phyloP scores from a whole-genome alignment of 2,113 vertebrate genomes.

The Forbesichthys papilliferus region DNA sequence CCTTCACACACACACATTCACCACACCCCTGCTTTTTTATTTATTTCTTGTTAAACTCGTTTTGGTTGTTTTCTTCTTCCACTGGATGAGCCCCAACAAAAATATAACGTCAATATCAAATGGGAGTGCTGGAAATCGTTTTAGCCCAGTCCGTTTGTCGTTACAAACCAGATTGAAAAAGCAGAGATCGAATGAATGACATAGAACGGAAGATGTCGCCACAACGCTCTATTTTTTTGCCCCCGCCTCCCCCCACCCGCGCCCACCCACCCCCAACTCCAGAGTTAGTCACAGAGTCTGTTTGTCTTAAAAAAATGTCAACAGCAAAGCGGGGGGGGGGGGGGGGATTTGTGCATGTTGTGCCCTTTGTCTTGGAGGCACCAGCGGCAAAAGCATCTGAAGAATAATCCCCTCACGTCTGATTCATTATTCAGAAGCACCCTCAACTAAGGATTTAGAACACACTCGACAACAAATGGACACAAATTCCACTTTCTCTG shows the following conservation, averaged over 20 bases:
- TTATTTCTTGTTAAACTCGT: no score
- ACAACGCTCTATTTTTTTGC: slow-evolving; percentile 47
- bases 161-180: slow-evolving; percentile 32
- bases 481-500: slow-evolving; percentile 24
- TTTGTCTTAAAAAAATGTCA: slow-evolving; percentile 63
- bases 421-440: slow-evolving; percentile 52
- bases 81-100: no score
- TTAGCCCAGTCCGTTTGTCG: slow-evolving; percentile 40
- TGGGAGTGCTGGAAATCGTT: background rate
- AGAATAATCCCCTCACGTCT: slow-evolving; percentile 43
- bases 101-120: no score
- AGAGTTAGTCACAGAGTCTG: slow-evolving; percentile 26
- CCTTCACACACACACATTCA: no score
- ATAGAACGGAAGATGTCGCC: slow-evolving; percentile 11
- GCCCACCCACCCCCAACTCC: no score
- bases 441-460: slow-evolving; percentile 33
- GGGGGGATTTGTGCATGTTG: slow-evolving; percentile 43
- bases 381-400: slow-evolving; percentile 35
- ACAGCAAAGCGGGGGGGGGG: slow-evolving; percentile 20
- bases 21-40: no score
- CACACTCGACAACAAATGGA: slow-evolving; percentile 33
- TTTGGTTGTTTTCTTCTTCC: no score
- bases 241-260: no score
- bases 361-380: slow-evolving; percentile 23
- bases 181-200: no score